A percentile compares a stretch with the other conserved stretches of the same genome.
phyloP scores from a whole-genome alignment of 1,140 invertebrate genomes.

The Drosophila setifemur region DNA sequence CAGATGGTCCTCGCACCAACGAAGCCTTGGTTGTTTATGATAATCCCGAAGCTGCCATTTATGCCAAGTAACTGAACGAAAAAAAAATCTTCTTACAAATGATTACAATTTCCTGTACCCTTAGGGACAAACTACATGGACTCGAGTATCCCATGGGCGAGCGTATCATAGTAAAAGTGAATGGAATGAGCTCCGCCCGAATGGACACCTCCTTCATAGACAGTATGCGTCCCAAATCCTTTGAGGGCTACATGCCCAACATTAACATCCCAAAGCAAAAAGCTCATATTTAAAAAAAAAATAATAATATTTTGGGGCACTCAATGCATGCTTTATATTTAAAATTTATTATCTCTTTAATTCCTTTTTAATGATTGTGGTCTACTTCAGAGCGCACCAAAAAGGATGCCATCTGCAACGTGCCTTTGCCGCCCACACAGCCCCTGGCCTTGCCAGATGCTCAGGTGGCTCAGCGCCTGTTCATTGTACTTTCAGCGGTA shows the following conservation, averaged over 20 bases:
- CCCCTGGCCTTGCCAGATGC: constrained; percentile 89
- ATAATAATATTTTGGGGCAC: neutral
- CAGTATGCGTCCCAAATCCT: constrained; percentile 37
- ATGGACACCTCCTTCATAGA: constrained; percentile 81
- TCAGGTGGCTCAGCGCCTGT: constrained; percentile 76
- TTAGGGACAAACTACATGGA: constrained; percentile 91
- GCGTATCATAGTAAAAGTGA: constrained; percentile 89
- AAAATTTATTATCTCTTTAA: neutral
- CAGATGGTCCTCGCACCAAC: constrained; percentile 78
- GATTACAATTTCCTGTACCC: neutral
- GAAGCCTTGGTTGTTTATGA: constrained; percentile 88
- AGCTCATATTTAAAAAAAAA: neutral
- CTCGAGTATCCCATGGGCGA: constrained; percentile 94
- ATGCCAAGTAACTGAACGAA: constrained; percentile 83
- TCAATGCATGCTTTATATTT: neutral
- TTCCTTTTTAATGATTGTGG: neutral
- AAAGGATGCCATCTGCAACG: constrained; percentile 84
- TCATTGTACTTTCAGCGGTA: constrained; percentile 80
- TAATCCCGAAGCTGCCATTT: constrained; percentile 89
- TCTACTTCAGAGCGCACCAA: constrained; percentile 58
- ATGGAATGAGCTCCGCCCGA: constrained; percentile 73
- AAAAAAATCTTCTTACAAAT: neutral
- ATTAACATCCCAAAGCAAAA: too few relatives aligned
- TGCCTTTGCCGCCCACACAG: constrained; percentile 88
- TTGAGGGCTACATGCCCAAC: neutral